Evolutionary conservation across 1,140 invertebrate species (phyloP), one percentile per base, ranked within the genome.

Genomic region (Daktulosphaira vitifoliae): DNA sequence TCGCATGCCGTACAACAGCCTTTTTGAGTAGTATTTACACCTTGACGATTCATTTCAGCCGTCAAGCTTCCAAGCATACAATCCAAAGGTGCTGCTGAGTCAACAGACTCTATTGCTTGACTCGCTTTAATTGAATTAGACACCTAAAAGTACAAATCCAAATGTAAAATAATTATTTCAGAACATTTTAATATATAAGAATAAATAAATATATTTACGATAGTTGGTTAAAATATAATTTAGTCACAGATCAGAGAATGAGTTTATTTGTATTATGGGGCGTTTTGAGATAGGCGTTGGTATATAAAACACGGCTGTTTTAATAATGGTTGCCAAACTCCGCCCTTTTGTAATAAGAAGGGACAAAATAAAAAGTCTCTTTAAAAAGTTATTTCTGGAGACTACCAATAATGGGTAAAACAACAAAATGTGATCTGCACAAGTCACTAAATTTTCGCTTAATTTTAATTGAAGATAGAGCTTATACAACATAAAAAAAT

Each of bases 1-100:
- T 94, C 90, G 81, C 95, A 99, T 62, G 92, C 92, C 73, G 84
- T 92, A 84, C 96, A 98, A 78, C 92, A 94, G 70, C 96, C 96
- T 79, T 98, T 98, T 73, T 97, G 92, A 67, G 93, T 93, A 20
- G 93, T 96, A 75, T 89, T 94, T 29, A 98, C 89, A 77, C 96
- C 96, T 82, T 98, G 95, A 74, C 90, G 86, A 78, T 89, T 92
- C 90, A 96, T 94, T 79, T 94, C 90, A 74, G 89, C 89, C 74
- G 93, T 89, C 69, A 96, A 81, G 69, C 90, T 89, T 44, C 89
- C 90, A 71, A 96, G 84, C 90, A 95, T 95, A 80, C 86, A 89
- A 82, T 96, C 91, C 75, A 95, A 82, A 74, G 90, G 85, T 67
- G 68, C 77, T 67, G 73, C 71, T 69, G 76, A 76, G 48, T 76